phyloP scores from a whole-genome alignment of 1,140 invertebrate species.

The Pinna nobilis region DNA sequence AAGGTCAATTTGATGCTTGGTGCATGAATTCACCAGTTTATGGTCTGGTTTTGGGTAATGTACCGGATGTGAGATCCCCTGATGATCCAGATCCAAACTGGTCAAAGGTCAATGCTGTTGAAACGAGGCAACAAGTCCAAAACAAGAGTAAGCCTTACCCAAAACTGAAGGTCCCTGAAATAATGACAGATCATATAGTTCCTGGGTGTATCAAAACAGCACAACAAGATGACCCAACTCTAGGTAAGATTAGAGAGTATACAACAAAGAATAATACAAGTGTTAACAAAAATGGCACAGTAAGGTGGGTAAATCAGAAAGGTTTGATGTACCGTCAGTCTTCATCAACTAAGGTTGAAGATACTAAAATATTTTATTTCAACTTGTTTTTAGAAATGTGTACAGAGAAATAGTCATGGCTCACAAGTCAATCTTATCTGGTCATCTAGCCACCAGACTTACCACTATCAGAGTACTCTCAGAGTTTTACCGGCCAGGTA shows the following conservation, averaged over 20 bases:
- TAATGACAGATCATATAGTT: neutral
- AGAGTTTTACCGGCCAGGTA: conserved; percentile 44
- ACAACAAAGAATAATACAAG: neutral
- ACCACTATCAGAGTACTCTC: conserved; percentile 2
- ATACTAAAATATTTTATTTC: neutral
- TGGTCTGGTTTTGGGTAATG: conserved; percentile 4
- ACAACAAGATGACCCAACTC: conserved; percentile 6
- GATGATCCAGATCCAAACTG: conserved; percentile 6
- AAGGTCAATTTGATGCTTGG: neutral
- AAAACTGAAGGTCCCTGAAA: neutral
- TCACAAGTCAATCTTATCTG: conserved; percentile 35
- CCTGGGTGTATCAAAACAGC: neutral
- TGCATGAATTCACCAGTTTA: conserved; percentile 7
- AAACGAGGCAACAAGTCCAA: conserved; percentile 2
- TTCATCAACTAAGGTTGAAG: neutral
- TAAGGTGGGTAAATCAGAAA: neutral
- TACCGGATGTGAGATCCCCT: neutral
- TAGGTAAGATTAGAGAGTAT: neutral
- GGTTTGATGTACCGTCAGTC: conserved; percentile 5
- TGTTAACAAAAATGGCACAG: neutral
- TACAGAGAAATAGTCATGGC: conserved; percentile 24
- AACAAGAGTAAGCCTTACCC: neutral
- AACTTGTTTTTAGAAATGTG: conserved; percentile 17
- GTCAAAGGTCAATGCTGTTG: neutral
- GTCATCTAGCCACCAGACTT: conserved; percentile 28